Base-by-base conservation (phyloP, 2,797 vertebrate genomes). In the Danio tinwini region DNA sequence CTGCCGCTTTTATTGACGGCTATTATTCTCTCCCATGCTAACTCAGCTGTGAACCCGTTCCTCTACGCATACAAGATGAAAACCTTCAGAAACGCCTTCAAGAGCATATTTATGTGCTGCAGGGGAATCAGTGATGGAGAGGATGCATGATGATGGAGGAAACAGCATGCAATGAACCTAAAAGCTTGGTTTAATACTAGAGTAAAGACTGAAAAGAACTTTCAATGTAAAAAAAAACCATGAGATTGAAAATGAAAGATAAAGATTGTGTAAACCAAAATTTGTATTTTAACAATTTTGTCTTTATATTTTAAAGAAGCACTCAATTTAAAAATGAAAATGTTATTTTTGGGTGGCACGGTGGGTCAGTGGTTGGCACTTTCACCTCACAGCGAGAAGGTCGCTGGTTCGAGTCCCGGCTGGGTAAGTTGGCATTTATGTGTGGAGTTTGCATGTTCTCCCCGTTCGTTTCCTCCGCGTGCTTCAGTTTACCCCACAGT, bases 11-110 rank as follows among this genome's bases (percentile, higher is more conserved):
- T 91, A 21, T 89, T 94, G 47, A 70, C 90, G 5, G 85, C 92
- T 65, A 94, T 94, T 83, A 94, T 95, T 78, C 90, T 95, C 40
- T 94, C 94, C 0, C 94, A 95, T 0, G 93, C 93, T 3, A 95
- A 93, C 87, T 94, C 94, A 0, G 92, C 91, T 0, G 86, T 94
- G 85, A 96, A 96, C 88, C 92, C 83, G 0, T 88, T 90, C 72
- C 87, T 95, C 49, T 92, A 91, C 0, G 91, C 90, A 0, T 93
- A 91, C 89, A 94, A 93, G 11, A 94, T 95, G 91, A 91, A 89
- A 5, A 81, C 92, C 16, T 95, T 93, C 88, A 89, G 92, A 16
- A 89, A 92, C n/a, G 90, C 90, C 4, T 92, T 94, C 44, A 94
- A 93, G 79, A 87, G 83, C 0, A 92, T 94, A 63, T 91, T 94